phyloP scores from a whole-genome alignment of 2,113 vertebrate species.

The Colossoma macropomum region DNA sequence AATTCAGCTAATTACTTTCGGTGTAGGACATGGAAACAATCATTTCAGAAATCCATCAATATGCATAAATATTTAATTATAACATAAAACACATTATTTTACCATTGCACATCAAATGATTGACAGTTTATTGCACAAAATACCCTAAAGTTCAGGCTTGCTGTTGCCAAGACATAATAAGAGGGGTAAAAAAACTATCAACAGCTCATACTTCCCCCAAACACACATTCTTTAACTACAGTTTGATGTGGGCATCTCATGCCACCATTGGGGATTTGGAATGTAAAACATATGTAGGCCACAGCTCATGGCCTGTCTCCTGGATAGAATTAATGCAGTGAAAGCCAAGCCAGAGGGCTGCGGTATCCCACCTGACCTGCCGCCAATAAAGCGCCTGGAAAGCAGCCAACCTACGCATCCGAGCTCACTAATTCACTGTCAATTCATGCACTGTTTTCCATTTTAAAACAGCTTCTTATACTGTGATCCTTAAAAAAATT shows the following conservation, averaged over 20 bases:
- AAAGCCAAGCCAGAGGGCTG: slow-evolving; percentile 16
- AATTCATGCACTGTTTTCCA: slow-evolving; percentile 34
- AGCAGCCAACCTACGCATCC: slow-evolving; percentile 7
- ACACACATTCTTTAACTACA: slow-evolving; percentile 1
- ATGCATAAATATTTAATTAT: too few relatives aligned
- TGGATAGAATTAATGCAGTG: slow-evolving; percentile 43
- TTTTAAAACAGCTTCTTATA: slow-evolving; percentile 35
- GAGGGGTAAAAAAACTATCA: background rate
- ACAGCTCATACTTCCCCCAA: background rate
- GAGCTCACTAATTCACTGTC: slow-evolving; percentile 23
- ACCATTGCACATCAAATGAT: too few relatives aligned
- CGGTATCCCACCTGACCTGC: slow-evolving; percentile 26
- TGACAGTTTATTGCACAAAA: too few relatives aligned
- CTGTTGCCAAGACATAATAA: too few relatives aligned
- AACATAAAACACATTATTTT: too few relatives aligned
- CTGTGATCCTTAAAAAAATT: slow-evolving; percentile 13
- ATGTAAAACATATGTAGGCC: slow-evolving; percentile 58
- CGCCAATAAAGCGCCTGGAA: slow-evolving; percentile 47
- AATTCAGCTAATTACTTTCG: too few relatives aligned
- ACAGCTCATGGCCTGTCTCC: slow-evolving; percentile 47
- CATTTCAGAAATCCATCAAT: too few relatives aligned
- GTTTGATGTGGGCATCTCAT: slow-evolving; percentile 22
- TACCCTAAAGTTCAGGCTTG: too few relatives aligned
- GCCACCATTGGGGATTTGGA: slow-evolving; percentile 48
- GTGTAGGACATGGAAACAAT: too few relatives aligned